Conservation (phyloP, 2,888 invertebrate genomes). For the Drosophila subquinaria region DNA sequence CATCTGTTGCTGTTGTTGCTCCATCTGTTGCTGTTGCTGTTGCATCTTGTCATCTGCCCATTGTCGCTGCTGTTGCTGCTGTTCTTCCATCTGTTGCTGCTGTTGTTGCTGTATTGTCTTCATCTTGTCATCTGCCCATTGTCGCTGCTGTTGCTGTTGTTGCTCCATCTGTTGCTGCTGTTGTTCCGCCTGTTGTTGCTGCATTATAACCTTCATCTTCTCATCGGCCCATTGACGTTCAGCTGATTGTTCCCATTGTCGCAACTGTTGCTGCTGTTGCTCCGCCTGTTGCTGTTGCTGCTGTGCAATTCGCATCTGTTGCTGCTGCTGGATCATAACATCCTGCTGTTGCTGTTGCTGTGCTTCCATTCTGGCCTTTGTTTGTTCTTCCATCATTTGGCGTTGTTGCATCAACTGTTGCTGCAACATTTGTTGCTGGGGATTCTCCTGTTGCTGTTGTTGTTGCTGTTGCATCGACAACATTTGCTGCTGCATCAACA, state of each 20-base stretch:
- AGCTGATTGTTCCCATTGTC: constrained; percentile 7
- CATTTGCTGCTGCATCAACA: neutral
- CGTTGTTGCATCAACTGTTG: constrained; percentile 20
- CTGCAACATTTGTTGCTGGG: constrained; percentile 4
- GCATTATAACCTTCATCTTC: neutral
- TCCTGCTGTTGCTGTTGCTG: constrained; percentile 2
- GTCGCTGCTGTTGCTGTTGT: neutral
- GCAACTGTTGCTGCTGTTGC: constrained; percentile 26
- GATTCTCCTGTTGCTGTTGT: constrained; percentile 7
- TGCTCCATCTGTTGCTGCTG: constrained; percentile 27
- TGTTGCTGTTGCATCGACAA: constrained; percentile 12
- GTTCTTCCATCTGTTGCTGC: neutral
- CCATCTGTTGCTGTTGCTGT: constrained; percentile 14
- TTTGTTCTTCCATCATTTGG: neutral
- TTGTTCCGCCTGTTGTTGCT: constrained; percentile 30
- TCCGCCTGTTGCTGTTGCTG: constrained; percentile 12
- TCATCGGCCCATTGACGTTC: constrained; percentile 21
- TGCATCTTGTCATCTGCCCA: constrained; percentile 16
- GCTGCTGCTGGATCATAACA: neutral
- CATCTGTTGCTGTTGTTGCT: neutral
- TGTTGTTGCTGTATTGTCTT: constrained; percentile 15
- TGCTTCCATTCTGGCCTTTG: neutral
- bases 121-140: constrained; percentile 30
- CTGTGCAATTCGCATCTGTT: neutral
- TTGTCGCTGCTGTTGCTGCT: constrained; percentile 22